Evolutionary conservation across 1,140 invertebrate species (phyloP), one percentile per base, ranked within the genome.

Genomic region (Drosophila grimshawi): DNA sequence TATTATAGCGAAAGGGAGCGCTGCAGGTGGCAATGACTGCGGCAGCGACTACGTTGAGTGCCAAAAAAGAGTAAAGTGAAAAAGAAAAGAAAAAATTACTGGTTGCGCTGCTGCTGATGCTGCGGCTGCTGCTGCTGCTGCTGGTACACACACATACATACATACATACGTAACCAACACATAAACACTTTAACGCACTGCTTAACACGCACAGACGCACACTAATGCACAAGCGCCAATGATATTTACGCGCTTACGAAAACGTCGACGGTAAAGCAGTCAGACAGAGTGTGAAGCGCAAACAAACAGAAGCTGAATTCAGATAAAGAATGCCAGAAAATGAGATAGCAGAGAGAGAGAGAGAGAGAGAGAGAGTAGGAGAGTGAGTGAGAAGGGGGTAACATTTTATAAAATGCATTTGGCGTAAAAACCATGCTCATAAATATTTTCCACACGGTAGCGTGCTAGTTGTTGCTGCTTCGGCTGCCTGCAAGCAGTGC

Each of bases 391-490:
- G 33, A 4, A 7, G 41, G 7, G 45, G 29, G 39, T 32, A 35
- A 53, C 76, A 76, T 72, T 86, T 55, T 78, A 80, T 80, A 78
- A 69, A 83, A 83, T 70, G 85, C 83, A 86, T 88, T 86, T 86
- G 80, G 76, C 76, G 83, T 86, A 68, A 83, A 83, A 88, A 79
- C 85, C 76, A 65, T 75, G 83, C 69, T 80, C 83, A 89, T 86
- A 86, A 86, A 86, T 86, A 86, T 86, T 86, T 86, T 88, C 72
- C 85, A 88, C 83, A 80, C 85, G 80, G 76, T 62, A 48, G 64
- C 81, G 78, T 77, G 29, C 11, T 39, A 37, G 68, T 64, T 67
- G 63, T 37, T 46, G 64, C 37, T 39, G 33, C 8, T 32, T 48
- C 32, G 51, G 67, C 55, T 64, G 63, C 63, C 69, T 60, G 80